A percentile compares a stretch with the other conserved stretches of the same genome.
These are phyloP conservation scores for Heliothis virescens DNA, from an alignment of 1,140 invertebrate species.

Conservation along the genomic window DNA sequence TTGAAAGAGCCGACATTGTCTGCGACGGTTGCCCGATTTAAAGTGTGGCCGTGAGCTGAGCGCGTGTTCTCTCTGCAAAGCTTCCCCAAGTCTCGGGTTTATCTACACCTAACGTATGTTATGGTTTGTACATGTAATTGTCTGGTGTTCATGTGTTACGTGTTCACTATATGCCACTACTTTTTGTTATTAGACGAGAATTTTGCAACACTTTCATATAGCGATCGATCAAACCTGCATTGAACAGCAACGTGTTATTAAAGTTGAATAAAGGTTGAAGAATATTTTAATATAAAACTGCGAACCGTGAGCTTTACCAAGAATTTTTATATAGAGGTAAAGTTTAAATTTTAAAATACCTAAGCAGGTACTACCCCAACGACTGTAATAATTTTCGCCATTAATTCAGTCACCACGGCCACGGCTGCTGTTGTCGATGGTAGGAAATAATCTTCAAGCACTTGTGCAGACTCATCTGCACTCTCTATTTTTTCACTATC, in stretches of 20 bases:
- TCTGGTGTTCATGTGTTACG: background rate
- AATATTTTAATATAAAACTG: conserved; percentile 26
- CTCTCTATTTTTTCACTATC: too few species aligned
- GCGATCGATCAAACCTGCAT: conserved; percentile 10
- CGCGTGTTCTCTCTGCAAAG: conserved; percentile 40
- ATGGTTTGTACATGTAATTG: conserved; percentile 29
- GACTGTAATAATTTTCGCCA: too few species aligned
- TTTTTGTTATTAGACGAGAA: background rate
- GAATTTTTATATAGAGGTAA: background rate
- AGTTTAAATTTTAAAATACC: background rate
- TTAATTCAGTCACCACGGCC: too few species aligned
- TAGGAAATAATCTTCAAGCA: too few species aligned
- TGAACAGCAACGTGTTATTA: conserved; percentile 16
- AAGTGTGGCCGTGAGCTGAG: conserved; percentile 37
- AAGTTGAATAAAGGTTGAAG: background rate
- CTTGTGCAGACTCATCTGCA: too few species aligned
- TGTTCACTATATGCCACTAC: background rate
- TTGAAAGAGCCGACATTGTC: conserved; percentile 39
- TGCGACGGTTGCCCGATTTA: conserved; percentile 23
- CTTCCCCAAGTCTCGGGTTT: conserved; percentile 42
- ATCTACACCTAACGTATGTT: conserved; percentile 37
- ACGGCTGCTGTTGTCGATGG: too few species aligned
- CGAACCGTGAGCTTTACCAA: conserved; percentile 10
- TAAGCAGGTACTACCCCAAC: too few species aligned
- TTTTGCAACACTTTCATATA: background rate